Percentiles rank a stretch among this genome's conserved stretches.
Conservation (phyloP, 1,140 invertebrate species). For the Heliconius congener region DNA sequence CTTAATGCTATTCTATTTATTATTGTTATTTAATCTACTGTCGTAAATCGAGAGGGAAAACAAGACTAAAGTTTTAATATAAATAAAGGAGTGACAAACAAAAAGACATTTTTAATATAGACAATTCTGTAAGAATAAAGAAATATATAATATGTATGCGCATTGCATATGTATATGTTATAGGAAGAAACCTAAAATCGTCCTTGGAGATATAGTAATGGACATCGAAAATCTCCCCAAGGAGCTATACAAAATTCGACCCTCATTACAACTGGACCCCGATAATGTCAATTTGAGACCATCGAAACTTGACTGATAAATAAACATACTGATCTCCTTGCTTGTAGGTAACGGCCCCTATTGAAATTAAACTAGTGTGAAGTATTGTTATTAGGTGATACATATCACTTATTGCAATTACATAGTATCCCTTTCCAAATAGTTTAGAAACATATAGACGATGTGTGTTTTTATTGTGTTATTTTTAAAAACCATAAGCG, state of each 20-base stretch:
- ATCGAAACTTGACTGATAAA: constrained; percentile 23
- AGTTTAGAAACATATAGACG: too few relatives aligned
- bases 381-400: too few relatives aligned
- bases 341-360: too few relatives aligned
- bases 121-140: neutral
- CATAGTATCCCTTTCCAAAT: too few relatives aligned
- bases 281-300: constrained; percentile 29
- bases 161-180: neutral
- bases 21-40: neutral
- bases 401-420: too few relatives aligned
- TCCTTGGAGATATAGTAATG: constrained; percentile 25
- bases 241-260: constrained; percentile 28
- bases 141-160: neutral
- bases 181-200: neutral
- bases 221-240: constrained; percentile 10
- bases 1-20: neutral
- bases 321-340: constrained; percentile 17
- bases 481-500: too few relatives aligned
- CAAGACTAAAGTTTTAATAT: too few relatives aligned
- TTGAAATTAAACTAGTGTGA: too few relatives aligned
- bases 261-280: constrained; percentile 27
- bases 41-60: too few relatives aligned
- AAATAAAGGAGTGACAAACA: too few relatives aligned
- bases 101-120: too few relatives aligned
- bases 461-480: too few relatives aligned